Base-by-base conservation (phyloP, 30 jellyfish, hydroid and myxozoan genomes). In the Aurelia coerulea region DNA sequence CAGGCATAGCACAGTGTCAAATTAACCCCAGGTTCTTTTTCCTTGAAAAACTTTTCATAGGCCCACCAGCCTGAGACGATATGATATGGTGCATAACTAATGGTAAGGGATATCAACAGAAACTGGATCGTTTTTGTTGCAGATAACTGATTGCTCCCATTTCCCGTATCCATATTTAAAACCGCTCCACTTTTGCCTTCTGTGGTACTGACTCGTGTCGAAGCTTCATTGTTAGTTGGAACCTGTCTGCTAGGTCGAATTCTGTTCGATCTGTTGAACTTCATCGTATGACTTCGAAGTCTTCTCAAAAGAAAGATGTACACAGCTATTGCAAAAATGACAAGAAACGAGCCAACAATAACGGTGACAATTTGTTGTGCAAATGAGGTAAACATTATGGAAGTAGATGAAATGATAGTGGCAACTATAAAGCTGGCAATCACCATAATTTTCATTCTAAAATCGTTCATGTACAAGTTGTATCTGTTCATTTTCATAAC, bases 101-200 rank as follows among this genome's bases (percentile, higher is more conserved):
- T 72, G 14, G 60, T 33, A 54, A 83, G 34, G 15, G 80, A 78
- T 1, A 78, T 79, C 15, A 83, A 85, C 4, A 71, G 74, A 33
- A 83, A 62, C 12, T 80, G 92, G 62, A 83, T 60, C 17, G 86
- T 71, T 70, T 69, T 83, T 63, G 80, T 83, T 41, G 92, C 92
- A 0, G 92, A 83, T 35, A 83, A 19, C 74, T 83, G 86, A 29
- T 67, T 75, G 33, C 42, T 83, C 64, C 73, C 64, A 49, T 70
- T 42, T 42, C 5, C 53, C 5, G 8, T 3, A 5, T 3, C 10
- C 53, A 6, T 42, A 2, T 42, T 42, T 42, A 6, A 6, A 2
- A 6, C 10, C 10, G 53, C 5, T 6, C 5, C 53, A 42, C 5
- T 6, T 6, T 6, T 42, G 53, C 53, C 10, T 2, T 6, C 10